Evolutionary conservation across 2,113 vertebrate species (phyloP).

Genomic region (Pipa parva): DNA sequence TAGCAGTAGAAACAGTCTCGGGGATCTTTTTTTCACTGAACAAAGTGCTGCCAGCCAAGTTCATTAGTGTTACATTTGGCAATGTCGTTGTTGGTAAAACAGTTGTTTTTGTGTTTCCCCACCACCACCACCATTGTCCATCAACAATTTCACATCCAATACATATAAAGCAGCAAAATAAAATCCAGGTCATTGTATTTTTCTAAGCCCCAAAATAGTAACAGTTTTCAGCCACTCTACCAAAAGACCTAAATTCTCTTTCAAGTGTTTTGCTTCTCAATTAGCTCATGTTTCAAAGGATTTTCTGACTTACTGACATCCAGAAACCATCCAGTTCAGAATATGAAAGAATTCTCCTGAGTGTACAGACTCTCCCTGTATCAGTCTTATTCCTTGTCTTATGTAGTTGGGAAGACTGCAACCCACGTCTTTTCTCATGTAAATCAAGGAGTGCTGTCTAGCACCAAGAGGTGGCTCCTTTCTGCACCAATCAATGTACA

Average conservation of each 20-base stretch:
- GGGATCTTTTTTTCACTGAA: not conserved
- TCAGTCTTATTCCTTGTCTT: conserved; percentile 26
- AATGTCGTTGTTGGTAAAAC: not conserved
- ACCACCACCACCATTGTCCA: conserved; percentile 61
- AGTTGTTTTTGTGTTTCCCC: conserved; percentile 31
- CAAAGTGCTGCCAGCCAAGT: not conserved
- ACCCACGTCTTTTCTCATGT: conserved; percentile 45
- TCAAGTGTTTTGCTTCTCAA: not conserved
- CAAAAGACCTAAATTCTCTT: not conserved
- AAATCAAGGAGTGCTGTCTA: conserved; percentile 43
- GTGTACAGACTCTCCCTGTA: not conserved
- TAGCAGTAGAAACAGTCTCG: not conserved
- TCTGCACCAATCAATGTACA: conserved; percentile 32
- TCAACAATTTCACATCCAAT: conserved; percentile 4
- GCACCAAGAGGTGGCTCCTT: conserved; percentile 33
- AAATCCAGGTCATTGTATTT: conserved; percentile 48
- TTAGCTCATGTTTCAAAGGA: not conserved
- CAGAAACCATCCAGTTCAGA: conserved; percentile 21
- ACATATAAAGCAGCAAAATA: conserved; percentile 46
- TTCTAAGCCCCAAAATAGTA: not conserved
- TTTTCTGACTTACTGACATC: not conserved
- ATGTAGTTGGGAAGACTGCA: conserved; percentile 24
- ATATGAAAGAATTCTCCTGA: conserved; percentile 16
- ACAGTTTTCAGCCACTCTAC: not conserved
- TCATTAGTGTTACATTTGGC: not conserved